A percentile compares a stretch with the other conserved stretches of the same genome.
Evolutionary conservation across 2,797 vertebrate genomes (phyloP).

Genomic region (Ataeniobius toweri): DNA sequence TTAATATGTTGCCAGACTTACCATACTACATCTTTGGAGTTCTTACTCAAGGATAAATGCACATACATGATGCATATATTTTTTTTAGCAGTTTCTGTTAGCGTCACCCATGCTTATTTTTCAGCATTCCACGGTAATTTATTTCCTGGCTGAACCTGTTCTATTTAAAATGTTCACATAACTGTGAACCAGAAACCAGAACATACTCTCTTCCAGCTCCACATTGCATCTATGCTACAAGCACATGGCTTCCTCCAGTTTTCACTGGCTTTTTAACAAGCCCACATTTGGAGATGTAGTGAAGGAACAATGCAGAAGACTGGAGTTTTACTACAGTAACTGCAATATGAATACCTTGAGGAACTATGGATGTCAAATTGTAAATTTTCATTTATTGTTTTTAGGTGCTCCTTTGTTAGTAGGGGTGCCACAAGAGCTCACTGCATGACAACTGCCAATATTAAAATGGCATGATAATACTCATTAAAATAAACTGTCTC

Average conservation of each 20-base stretch:
- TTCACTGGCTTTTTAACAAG: background rate
- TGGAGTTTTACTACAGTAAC: background rate
- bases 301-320: background rate
- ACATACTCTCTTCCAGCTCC: background rate
- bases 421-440: too few relatives aligned
- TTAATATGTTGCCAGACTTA: constrained; percentile 15
- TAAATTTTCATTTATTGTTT: too few relatives aligned
- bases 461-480: too few relatives aligned
- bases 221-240: background rate
- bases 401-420: too few relatives aligned
- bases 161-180: constrained; percentile 19
- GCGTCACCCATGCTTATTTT: background rate
- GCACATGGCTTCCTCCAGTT: background rate
- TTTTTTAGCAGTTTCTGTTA: constrained; percentile 3
- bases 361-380: too few relatives aligned
- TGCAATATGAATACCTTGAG: background rate
- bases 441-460: too few relatives aligned
- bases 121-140: background rate
- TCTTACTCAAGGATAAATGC: background rate
- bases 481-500: too few relatives aligned
- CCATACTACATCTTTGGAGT: constrained; percentile 9
- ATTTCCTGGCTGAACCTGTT: constrained; percentile 9
- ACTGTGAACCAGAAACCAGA: constrained; percentile 9
- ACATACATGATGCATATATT: background rate
- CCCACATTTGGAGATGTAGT: background rate